A percentile compares a stretch with the other conserved stretches of the same genome.
Evolutionary conservation across 2,113 vertebrate genomes (phyloP).

Genomic region (Erythrolamprus reginae): DNA sequence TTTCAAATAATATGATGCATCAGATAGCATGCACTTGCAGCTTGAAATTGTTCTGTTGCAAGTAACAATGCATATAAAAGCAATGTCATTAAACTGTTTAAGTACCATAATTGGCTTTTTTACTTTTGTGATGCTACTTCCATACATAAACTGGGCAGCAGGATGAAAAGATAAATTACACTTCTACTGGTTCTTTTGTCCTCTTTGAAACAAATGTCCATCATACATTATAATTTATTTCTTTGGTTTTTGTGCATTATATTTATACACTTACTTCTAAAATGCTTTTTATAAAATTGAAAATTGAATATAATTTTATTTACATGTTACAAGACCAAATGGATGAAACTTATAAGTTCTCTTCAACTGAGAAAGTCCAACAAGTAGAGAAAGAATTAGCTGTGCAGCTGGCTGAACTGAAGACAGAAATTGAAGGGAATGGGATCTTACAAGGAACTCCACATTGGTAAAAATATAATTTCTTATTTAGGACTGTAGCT

Average conservation of each 20-base stretch:
- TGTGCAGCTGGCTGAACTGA: slow-evolving; percentile 60
- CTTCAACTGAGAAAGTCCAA: slow-evolving; percentile 66
- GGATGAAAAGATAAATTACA: neutral
- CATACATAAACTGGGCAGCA: neutral
- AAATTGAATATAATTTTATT: neutral
- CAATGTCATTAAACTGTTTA: neutral
- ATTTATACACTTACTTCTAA: neutral
- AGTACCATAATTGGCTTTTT: neutral
- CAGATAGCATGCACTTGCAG: neutral
- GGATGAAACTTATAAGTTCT: slow-evolving; percentile 61
- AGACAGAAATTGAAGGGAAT: slow-evolving; percentile 61
- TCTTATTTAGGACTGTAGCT: neutral
- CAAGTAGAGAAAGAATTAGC: slow-evolving; percentile 71
- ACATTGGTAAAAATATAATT: slow-evolving; percentile 48
- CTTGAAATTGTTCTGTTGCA: neutral
- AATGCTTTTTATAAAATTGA: neutral
- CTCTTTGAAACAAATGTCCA: neutral
- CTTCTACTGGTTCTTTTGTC: neutral
- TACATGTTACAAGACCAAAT: slow-evolving; percentile 43
- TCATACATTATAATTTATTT: neutral
- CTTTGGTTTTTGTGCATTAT: neutral
- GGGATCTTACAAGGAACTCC: slow-evolving; percentile 29
- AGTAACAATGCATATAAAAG: neutral
- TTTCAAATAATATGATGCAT: neutral
- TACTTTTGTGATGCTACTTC: neutral